Base-by-base conservation (phyloP, 2,797 vertebrate species). In the Chloroceryle inda region DNA sequence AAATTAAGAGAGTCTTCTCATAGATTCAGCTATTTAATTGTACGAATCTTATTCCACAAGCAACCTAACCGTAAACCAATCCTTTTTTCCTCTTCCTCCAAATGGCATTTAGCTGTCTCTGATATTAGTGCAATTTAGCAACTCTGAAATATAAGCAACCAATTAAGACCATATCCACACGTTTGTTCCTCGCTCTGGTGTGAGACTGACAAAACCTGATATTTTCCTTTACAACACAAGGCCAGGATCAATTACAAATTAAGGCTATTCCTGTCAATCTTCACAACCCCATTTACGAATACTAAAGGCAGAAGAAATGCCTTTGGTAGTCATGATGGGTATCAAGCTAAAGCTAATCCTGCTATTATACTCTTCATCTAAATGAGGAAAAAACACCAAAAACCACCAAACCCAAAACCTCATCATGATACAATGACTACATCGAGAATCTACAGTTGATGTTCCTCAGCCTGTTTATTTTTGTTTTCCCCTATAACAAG, bases 81-180 rank as follows among this genome's bases (percentile, higher is more conserved):
- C 85, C 83, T 78, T 16, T 5, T 11, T 11, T 44, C 40, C 35
- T 74, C n/a, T 33, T 56, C 17, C 73, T 67, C 80, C 88, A 93
- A 94, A 91, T 69, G 81, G 88, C 85, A 89, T 40, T 97, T 86
- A 94, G 91, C 93, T 92, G 78, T 58, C 86, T 92, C 97, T 89
- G 92, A 87, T 59, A 80, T 77, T 94, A 88, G 96, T 82, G 90
- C 91, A 73, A 98, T 94, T 97, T 75, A 96, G 76, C 92, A 92
- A 84, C 90, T 96, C 42, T 96, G 96, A 98, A 97, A 97, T 84
- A 96, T 31, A 97, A 96, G 72, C 88, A 95, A 80, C 85, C 96
- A 97, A 94, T 96, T 96, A 96, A 96, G 95, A 23, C 78, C 87
- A 94, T 45, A 87, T 55, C 94, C 92, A 91, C 31, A 80, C n/a